Percentiles rank a stretch among this genome's conserved stretches.
Conservation (phyloP, 1,140 invertebrate genomes). For the Tetramorium parvispinum region DNA sequence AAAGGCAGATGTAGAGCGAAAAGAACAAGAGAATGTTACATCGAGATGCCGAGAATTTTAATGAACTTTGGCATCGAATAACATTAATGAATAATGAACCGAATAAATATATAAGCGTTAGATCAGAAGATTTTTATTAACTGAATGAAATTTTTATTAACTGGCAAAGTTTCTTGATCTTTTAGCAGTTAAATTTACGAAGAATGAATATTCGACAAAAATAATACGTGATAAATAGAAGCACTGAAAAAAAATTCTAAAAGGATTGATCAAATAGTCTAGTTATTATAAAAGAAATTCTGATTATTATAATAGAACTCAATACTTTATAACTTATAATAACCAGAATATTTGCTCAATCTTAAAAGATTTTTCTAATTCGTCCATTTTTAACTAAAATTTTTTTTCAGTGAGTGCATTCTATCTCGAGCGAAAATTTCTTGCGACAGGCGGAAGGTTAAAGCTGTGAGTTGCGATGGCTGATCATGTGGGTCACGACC, state of each 20-base stretch:
- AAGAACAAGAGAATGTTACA: slow-evolving; percentile 19
- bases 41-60: slow-evolving; percentile 16
- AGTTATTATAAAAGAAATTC: too few relatives aligned
- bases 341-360: too few relatives aligned
- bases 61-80: slow-evolving; percentile 10
- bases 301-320: too few relatives aligned
- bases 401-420: too few relatives aligned
- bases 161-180: neutral
- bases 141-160: neutral
- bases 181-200: neutral
- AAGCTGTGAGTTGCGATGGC: slow-evolving; percentile 14
- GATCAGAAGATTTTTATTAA: neutral
- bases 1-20: slow-evolving; percentile 59
- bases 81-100: slow-evolving; percentile 35
- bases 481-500: slow-evolving; percentile 34
- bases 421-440: neutral
- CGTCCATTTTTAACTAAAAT: too few relatives aligned
- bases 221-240: neutral
- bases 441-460: slow-evolving; percentile 10
- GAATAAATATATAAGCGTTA: neutral
- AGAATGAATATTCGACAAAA: neutral
- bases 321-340: too few relatives aligned
- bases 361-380: too few relatives aligned
- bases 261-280: too few relatives aligned
- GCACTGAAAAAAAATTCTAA: too few relatives aligned